Base-by-base conservation (phyloP, 2,888 invertebrate genomes). In the Apodemia duryi region DNA sequence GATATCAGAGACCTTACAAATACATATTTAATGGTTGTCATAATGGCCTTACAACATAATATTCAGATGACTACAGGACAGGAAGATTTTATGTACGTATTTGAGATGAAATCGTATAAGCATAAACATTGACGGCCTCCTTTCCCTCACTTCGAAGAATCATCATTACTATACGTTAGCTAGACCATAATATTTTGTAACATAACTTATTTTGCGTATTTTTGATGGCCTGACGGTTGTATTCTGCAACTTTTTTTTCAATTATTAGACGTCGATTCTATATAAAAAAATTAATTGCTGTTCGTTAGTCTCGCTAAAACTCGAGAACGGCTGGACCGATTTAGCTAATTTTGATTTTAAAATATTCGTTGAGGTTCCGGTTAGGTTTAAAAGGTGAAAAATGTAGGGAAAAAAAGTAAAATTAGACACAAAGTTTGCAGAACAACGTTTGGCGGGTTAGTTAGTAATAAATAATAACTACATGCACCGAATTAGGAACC, bases 1-100 rank as follows among this genome's bases (percentile, higher is more conserved):
- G 83, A 85, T 81, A 85, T 84, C 83, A 86, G 78, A 70, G 67
- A 67, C 63, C 60, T 66, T 67, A 66, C 66, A 67, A 51, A 67
- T 66, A 63, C 57, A 64, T 66, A 52, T 29, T 62, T 38, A 49
- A 46, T 49, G 38, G 41, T 49, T 49, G 51, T 38, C 61, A 61
- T 29, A 52, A 61, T 61, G 49, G 61, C 41, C 41, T 32, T 51
- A 35, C 49, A 13, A n/a, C 61, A 65, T 49, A 21, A 21, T 21
- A 46, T 65, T 61, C 61, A 10, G 13, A 28, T 4, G 32, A 35
- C 51, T 21, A 51, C 61, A 35, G 32, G 61, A 65, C 35, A 21
- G 21, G 21, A 21, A 21, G 21, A 60, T 32, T 60, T 60, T 60
- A 60, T 60, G 60, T 60, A 60, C 60, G 51, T 51, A 51, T 60